Percentiles rank a stretch among this genome's conserved stretches.
These are phyloP conservation scores for Dichetophora obliterata DNA, from an alignment of 2,888 invertebrate genomes.

Conservation along the genomic window DNA sequence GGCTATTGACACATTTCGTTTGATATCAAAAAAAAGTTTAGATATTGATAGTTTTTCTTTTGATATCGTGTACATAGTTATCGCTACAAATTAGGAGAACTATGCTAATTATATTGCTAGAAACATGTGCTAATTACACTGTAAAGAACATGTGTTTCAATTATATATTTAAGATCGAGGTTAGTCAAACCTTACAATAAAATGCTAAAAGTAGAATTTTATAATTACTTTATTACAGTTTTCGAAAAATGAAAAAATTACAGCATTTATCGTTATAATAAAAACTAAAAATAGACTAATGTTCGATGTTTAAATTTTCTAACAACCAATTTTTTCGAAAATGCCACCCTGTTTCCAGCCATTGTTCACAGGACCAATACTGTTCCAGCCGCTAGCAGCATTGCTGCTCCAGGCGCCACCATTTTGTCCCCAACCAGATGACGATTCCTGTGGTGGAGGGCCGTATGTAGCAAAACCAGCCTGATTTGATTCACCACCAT, in stretches of 20 bases:
- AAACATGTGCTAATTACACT: neutral
- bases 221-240: too few relatives aligned
- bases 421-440: conserved; percentile 40
- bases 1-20: too few relatives aligned
- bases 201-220: too few relatives aligned
- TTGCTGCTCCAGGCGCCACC: conserved; percentile 33
- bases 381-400: conserved; percentile 22
- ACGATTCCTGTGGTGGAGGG: conserved; percentile 47
- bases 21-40: too few relatives aligned
- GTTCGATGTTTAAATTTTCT: conserved; percentile 32
- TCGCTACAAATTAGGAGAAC: neutral
- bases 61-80: too few relatives aligned
- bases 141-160: too few relatives aligned
- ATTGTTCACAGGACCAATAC: conserved; percentile 37
- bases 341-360: conserved; percentile 61
- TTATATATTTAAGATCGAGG: neutral
- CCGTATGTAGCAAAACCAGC: conserved; percentile 54
- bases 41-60: too few relatives aligned
- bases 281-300: neutral
- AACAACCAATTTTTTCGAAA: conserved; percentile 61
- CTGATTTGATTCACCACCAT: conserved; percentile 48
- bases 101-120: neutral
- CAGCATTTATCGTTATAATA: neutral
- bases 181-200: too few relatives aligned
- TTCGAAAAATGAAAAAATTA: neutral